Conservation (phyloP, 2,797 vertebrate species). For the Eurystomus glaucurus region DNA sequence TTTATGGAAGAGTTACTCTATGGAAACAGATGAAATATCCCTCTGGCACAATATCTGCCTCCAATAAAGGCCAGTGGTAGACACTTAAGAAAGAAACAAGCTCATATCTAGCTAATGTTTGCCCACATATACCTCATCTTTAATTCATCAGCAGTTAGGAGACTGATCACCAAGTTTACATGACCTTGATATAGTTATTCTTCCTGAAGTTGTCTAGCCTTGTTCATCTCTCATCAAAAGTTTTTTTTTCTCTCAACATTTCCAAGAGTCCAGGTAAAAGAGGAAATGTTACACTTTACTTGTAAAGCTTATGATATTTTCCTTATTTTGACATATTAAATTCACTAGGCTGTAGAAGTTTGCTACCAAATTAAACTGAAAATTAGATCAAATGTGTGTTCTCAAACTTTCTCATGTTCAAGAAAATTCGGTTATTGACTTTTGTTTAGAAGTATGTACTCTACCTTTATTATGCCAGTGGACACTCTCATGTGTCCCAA, state of each 20-base stretch:
- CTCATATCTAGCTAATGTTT: background rate
- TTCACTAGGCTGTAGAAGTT: background rate
- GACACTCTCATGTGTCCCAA: accelerated
- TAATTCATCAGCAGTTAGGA: background rate
- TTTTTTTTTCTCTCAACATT: background rate
- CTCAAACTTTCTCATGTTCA: background rate
- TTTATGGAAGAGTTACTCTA: background rate
- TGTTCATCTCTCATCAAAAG: background rate
- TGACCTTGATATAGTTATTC: background rate
- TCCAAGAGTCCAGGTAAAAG: background rate
- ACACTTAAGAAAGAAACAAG: background rate
- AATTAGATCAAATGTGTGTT: background rate
- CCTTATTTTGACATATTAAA: background rate
- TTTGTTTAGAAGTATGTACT: background rate
- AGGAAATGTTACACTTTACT: background rate
- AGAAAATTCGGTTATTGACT: background rate
- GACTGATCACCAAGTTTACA: background rate
- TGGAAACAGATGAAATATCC: background rate
- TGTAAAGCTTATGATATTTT: background rate
- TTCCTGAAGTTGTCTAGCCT: background rate
- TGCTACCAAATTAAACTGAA: background rate
- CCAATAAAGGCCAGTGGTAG: background rate
- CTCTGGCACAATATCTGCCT: background rate
- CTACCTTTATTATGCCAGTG: background rate
- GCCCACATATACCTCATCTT: background rate